phyloP scores from a whole-genome alignment of 2,888 invertebrate genomes.

The Ophion ellenae region DNA sequence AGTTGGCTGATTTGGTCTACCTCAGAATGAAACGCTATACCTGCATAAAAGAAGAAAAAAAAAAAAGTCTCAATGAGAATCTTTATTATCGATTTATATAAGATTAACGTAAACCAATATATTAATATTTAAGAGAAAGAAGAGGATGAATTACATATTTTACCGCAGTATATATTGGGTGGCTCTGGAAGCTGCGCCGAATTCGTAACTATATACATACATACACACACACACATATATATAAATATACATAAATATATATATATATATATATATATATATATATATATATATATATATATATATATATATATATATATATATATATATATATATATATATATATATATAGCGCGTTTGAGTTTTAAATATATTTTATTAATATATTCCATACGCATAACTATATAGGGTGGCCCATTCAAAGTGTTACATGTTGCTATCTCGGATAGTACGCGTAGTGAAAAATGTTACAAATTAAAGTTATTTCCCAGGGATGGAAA shows the following conservation, averaged over 20 bases:
- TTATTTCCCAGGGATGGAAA: no score
- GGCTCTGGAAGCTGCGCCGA: constrained; percentile 72
- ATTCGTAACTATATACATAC: constrained; percentile 59
- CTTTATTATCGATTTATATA: constrained; percentile 72
- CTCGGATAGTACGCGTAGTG: neutral
- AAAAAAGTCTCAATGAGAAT: constrained; percentile 72
- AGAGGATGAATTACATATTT: constrained; percentile 66
- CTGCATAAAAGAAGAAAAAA: constrained; percentile 70
- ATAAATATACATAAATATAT: constrained; percentile 44
- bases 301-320: constrained; percentile 52
- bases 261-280: constrained; percentile 47
- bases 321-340: constrained; percentile 37
- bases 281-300: constrained; percentile 50
- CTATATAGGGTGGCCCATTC: constrained; percentile 19
- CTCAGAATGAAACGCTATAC: constrained; percentile 80
- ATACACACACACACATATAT: constrained; percentile 45
- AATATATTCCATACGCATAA: constrained; percentile 68
- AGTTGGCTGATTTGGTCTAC: constrained; percentile 79
- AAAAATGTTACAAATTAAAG: constrained; percentile 20
- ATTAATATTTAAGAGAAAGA: constrained; percentile 58
- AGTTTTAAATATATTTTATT: constrained; percentile 77
- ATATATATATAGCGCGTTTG: constrained; percentile 64
- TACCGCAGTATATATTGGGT: constrained; percentile 65
- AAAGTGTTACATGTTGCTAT: constrained; percentile 41
- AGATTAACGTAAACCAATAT: constrained; percentile 61